Evolutionary conservation across 2,888 invertebrate species (phyloP), one percentile per base, ranked within the genome.

Genomic region (Hypercompe scribonia): DNA sequence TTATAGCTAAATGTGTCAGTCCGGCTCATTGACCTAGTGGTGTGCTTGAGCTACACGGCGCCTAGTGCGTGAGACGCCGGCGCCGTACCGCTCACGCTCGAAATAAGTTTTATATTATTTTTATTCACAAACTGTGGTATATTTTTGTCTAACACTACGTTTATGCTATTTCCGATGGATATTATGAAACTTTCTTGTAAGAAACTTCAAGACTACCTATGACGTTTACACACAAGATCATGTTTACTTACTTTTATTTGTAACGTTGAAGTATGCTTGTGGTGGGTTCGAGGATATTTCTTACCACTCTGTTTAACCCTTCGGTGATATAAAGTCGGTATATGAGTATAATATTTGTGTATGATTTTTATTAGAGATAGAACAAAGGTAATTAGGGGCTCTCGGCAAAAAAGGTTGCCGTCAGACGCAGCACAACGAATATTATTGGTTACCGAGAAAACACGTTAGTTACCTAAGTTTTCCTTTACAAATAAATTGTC

Each of bases 61-160:
- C 82, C 82, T 79, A 77, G 71, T 76, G 77, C 83, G 81, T 72
- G 72, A 73, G 68, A 65, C 77, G 78, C 78, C 79, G 83, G 75
- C 80, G 81, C 81, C 81, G 72, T 34, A 46, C 71, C 73, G 82
- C 82, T 78, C 79, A 71, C 74, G 75, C 81, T 78, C 86, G 81
- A 88, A 88, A 90, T 90, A 90, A 87, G 90, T 89, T 90, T 90
- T 87, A 91, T 92, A 91, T 92, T 93, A 92, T 93, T 93, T 93
- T 91, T 90, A 93, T 92, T 90, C 89, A 86, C 89, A 82, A 90
- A 89, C 85, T 90, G 91, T 93, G 92, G 91, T 91, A 91, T 91
- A 90, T 91, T 89, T 89, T 89, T 88, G 84, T 87, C 82, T 84
- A 87, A 81, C 86, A 84, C 81, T 84, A 82, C 82, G 85, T 82